Evolutionary conservation across 2,113 vertebrate genomes (phyloP).

Genomic region (Ginglymostoma cirratum): DNA sequence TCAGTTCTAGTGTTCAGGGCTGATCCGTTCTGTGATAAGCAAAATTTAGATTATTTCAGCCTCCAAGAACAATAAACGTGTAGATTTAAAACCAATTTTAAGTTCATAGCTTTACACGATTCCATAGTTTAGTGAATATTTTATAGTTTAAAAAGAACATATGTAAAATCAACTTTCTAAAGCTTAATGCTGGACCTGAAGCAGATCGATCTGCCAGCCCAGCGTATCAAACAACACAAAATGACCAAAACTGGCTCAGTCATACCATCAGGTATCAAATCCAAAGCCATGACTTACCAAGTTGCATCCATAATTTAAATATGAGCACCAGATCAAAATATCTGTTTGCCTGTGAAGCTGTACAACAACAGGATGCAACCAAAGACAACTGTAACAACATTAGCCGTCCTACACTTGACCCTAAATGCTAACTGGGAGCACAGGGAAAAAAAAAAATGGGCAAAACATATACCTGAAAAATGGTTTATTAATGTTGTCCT

Average conservation of each 20-base stretch:
- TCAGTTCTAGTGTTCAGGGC: slow-evolving; percentile 72
- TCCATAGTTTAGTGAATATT: neutral
- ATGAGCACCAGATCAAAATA: neutral
- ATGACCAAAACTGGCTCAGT: neutral
- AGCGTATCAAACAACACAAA: neutral
- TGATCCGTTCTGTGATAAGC: slow-evolving; percentile 63
- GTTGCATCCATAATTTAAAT: neutral
- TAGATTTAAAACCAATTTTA: neutral
- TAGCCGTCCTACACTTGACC: neutral
- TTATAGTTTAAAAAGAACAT: neutral
- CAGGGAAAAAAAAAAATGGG: neutral
- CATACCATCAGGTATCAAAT: neutral
- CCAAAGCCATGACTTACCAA: neutral
- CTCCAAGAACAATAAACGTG: neutral
- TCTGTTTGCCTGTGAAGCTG: neutral
- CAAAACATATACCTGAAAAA: neutral
- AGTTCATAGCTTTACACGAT: neutral
- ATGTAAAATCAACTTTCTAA: neutral
- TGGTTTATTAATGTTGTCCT: neutral
- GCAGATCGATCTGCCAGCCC: neutral
- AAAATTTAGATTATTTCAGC: neutral
- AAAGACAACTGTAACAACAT: neutral
- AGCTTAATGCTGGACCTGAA: neutral
- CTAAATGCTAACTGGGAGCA: neutral
- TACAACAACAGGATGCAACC: neutral